Conservation (phyloP, 1,140 invertebrate genomes). For the Brachionus manjavacas region DNA sequence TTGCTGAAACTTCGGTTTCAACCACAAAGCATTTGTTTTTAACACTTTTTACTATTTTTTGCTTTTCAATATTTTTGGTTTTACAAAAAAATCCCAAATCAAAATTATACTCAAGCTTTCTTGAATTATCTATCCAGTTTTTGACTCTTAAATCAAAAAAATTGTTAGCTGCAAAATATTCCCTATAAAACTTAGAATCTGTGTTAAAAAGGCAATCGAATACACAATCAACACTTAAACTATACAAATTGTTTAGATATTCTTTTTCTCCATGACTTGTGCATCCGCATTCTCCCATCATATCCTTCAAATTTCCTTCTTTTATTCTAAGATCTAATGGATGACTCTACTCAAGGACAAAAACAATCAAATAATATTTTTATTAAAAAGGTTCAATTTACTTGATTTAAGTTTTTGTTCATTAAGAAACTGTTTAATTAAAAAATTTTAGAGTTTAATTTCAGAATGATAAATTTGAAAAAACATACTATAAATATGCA, state of each 20-base stretch:
- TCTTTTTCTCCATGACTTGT: not conserved
- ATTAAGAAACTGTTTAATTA: no score
- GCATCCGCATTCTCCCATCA: not conserved
- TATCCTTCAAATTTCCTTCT: not conserved
- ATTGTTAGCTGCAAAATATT: not conserved
- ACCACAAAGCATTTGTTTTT: not conserved
- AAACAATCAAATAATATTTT: no score
- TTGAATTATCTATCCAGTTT: not conserved
- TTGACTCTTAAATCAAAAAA: not conserved
- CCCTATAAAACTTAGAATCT: not conserved
- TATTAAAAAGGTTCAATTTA: no score
- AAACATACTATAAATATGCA: no score
- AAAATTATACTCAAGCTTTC: not conserved
- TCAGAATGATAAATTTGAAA: no score
- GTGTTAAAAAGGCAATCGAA: slow-evolving; percentile 9
- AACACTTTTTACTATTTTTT: slow-evolving; percentile 2
- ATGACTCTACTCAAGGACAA: no score
- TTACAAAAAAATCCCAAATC: not conserved
- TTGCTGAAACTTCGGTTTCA: not conserved
- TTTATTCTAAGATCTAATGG: no score
- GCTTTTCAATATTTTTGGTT: not conserved
- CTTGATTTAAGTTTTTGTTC: no score
- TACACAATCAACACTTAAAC: not conserved
- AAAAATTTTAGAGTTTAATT: no score
- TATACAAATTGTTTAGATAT: not conserved